Base-by-base conservation (phyloP, 2,888 invertebrate species). In the Pandemis heparana region DNA sequence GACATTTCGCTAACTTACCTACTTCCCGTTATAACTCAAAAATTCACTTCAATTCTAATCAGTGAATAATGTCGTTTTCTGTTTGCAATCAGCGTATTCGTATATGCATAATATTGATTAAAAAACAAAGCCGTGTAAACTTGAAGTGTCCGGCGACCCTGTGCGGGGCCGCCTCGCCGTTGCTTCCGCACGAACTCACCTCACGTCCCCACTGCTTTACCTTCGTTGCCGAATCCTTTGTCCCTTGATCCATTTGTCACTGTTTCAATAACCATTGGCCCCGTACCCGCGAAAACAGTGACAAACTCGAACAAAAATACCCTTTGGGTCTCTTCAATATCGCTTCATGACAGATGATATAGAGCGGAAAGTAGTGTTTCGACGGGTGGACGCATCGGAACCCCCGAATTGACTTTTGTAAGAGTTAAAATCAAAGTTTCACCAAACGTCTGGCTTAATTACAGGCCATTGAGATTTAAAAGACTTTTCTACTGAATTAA, bases 181-280 rank as follows among this genome's bases (percentile, higher is more conserved):
- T 74, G 76, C 85, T 89, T 89, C 89, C 89, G 89, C 80, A 78
- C 85, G 80, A 63, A 53, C 69, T 71, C 71, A 70, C 67, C 76
- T 73, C 75, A 80, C 77, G 78, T 79, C 79, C 14, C 56, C 56
- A 39, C 51, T 51, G 59, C 63, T 39, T 69, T 51, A 60, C 74
- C 65, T 74, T 68, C 66, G 41, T 16, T 12, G 16, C 46, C 68
- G 67, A 75, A 70, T 82, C 79, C 78, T 82, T 82, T 83, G 81
- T 82, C 81, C 81, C 79, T 82, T 83, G 77, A 80, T 80, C 79
- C 79, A 77, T 67, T 71, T 71, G 68, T 65, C 74, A 74, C 62
- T 63, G 64, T 73, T 16, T 41, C 41, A 43, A 43, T 10, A 1
- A 41, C 18, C 16, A 23, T 32, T 9, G 16, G 56, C 23, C 4